A percentile compares a stretch with the other conserved stretches of the same genome.
Evolutionary conservation across 1,140 invertebrate species (phyloP).

Genomic region (Drosophila sp.): DNA sequence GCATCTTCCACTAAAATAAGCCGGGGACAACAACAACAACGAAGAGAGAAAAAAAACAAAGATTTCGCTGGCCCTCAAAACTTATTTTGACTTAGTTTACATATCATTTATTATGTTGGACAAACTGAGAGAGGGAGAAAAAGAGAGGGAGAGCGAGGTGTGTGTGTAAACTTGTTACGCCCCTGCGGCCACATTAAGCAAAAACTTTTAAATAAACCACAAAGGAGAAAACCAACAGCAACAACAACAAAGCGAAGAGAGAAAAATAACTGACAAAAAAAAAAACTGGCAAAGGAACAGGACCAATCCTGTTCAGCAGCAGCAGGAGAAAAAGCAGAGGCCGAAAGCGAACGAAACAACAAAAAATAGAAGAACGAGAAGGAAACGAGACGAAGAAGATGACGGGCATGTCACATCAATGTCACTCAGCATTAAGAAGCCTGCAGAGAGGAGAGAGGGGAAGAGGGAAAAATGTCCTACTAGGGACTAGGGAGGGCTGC

Average conservation of each 20-base stretch:
- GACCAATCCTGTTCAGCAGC: background rate
- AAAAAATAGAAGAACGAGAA: background rate
- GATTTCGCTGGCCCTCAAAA: conserved; percentile 35
- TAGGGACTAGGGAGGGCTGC: conserved; percentile 52
- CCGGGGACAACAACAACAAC: background rate
- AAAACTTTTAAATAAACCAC: conserved; percentile 76
- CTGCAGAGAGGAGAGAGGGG: background rate
- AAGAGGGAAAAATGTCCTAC: background rate
- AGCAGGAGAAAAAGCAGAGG: conserved; percentile 9
- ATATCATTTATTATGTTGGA: conserved; percentile 78
- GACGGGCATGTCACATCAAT: conserved; percentile 79
- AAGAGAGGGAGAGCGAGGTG: conserved; percentile 38
- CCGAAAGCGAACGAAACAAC: background rate
- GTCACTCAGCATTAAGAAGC: conserved; percentile 73
- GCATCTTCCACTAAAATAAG: conserved; percentile 17
- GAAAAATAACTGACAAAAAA: background rate
- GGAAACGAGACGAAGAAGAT: conserved; percentile 45
- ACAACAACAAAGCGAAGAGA: background rate
- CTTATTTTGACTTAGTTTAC: conserved; percentile 74
- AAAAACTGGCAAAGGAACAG: conserved; percentile 6
- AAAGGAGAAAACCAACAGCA: conserved; percentile 30
- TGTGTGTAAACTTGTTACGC: conserved; percentile 62
- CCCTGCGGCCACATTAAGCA: conserved; percentile 66
- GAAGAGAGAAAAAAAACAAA: background rate
- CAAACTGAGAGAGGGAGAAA: conserved; percentile 30